Conservation (phyloP, 2,888 invertebrate species). For the Melinopterus prodromus region DNA sequence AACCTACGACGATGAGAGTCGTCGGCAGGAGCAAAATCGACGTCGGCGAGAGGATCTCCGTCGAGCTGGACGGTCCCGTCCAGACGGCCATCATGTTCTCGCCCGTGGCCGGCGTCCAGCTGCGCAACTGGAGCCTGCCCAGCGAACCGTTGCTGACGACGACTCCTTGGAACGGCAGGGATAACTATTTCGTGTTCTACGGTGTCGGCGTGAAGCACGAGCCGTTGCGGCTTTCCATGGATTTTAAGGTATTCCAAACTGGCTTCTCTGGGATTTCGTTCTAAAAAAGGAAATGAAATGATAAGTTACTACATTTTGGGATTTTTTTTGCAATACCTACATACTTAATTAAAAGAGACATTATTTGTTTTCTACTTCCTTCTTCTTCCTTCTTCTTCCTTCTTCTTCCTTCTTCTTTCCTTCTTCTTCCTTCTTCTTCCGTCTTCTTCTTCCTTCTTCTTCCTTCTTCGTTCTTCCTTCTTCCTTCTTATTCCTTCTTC, state of each 20-base stretch:
- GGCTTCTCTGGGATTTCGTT: slow-evolving; percentile 42
- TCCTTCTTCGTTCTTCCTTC: too few relatives aligned
- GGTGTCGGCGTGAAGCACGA: slow-evolving; percentile 68
- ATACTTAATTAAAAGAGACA: too few relatives aligned
- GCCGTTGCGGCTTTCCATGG: slow-evolving; percentile 68
- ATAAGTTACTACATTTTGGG: too few relatives aligned
- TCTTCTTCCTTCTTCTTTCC: too few relatives aligned
- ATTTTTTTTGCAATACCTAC: too few relatives aligned
- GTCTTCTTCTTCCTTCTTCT: too few relatives aligned
- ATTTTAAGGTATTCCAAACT: slow-evolving; percentile 63
- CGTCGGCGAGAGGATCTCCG: slow-evolving; percentile 60
- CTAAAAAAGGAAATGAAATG: not conserved
- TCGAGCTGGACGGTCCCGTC: slow-evolving; percentile 68
- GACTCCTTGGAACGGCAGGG: slow-evolving; percentile 64
- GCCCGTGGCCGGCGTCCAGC: slow-evolving; percentile 64
- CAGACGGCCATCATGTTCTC: slow-evolving; percentile 73
- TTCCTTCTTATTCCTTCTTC: too few relatives aligned
- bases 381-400: too few relatives aligned
- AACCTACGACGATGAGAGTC: slow-evolving; percentile 63
- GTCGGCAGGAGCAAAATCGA: slow-evolving; percentile 56
- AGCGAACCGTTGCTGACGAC: slow-evolving; percentile 65
- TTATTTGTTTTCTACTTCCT: too few relatives aligned
- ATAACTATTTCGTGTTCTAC: slow-evolving; percentile 75
- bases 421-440: too few relatives aligned
- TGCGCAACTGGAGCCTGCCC: slow-evolving; percentile 68